A percentile compares a stretch with the other conserved stretches of the same genome.
These are phyloP conservation scores for Chrysaora quinquecirrha DNA, from an alignment of 30 jellyfish, hydroid and myxozoan genomes.

Conservation along the genomic window DNA sequence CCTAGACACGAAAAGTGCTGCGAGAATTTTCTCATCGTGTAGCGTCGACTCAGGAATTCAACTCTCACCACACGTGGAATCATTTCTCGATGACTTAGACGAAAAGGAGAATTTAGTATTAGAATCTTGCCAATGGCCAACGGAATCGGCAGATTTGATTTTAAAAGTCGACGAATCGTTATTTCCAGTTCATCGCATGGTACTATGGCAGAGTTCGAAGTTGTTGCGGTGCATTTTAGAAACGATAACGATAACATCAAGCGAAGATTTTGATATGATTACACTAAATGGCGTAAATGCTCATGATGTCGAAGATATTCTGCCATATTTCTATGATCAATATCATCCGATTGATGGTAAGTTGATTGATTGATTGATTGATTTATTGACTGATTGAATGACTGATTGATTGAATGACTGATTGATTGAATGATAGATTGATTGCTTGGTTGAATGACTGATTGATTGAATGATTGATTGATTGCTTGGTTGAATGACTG, in stretches of 20 bases:
- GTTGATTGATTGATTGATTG: too few species aligned
- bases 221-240: conserved; percentile 16
- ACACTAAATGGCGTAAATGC: conserved; percentile 29
- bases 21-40: too few species aligned
- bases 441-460: too few species aligned
- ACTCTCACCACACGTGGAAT: background rate
- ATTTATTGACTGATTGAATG: too few species aligned
- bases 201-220: conserved; percentile 42
- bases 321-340: conserved; percentile 31
- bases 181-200: conserved; percentile 51
- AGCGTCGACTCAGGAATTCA: background rate
- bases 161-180: conserved; percentile 19
- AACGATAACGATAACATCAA: background rate
- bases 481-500: too few species aligned
- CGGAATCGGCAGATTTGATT: conserved; percentile 35
- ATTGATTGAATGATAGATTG: too few species aligned
- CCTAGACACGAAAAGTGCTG: too few species aligned
- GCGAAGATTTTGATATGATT: conserved; percentile 17
- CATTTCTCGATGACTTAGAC: background rate
- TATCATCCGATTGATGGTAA: conserved; percentile 16
- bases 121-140: conserved; percentile 10
- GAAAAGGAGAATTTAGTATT: background rate
- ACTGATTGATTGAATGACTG: too few species aligned
- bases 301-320: conserved; percentile 25
- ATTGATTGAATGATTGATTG: too few species aligned